A percentile compares a stretch with the other conserved stretches of the same genome.
Conservation (phyloP, 2,113 vertebrate species). For the Psilopsiagon aymara region DNA sequence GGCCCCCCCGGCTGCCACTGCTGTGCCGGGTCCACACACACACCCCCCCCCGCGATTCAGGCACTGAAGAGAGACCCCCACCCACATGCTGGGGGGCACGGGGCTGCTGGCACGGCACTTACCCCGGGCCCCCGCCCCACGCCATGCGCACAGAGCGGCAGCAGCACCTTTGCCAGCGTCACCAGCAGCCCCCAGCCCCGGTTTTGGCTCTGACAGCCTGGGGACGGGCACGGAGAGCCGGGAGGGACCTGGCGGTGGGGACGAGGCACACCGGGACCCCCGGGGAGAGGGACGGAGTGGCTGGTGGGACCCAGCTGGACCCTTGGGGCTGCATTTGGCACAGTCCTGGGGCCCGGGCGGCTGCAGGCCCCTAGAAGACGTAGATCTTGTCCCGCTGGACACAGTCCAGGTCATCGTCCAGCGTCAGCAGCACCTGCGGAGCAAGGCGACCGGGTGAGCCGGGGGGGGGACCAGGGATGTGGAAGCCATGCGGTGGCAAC, state of each 20-base stretch:
- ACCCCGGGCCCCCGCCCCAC: accelerated
- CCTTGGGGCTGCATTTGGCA: background rate
- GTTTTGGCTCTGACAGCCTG: background rate
- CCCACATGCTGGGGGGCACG: background rate
- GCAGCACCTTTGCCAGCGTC: slow-evolving; percentile 24
- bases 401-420: slow-evolving; percentile 93
- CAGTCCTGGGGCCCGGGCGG: background rate
- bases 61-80: slow-evolving; percentile 24
- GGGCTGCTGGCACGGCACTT: background rate
- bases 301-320: background rate
- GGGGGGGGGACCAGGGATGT: background rate
- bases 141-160: background rate
- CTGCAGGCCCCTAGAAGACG: slow-evolving; percentile 79
- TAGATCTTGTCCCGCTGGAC: slow-evolving; percentile 97
- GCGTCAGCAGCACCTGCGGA: slow-evolving; percentile 88
- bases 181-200: background rate
- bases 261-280: background rate
- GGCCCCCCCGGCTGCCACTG: no score
- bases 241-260: accelerated
- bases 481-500: accelerated
- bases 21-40: no score
- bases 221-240: background rate
- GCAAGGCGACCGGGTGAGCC: background rate
- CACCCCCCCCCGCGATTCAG: slow-evolving; percentile 17
- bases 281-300: background rate